A percentile compares a stretch with the other conserved stretches of the same genome.
Evolutionary conservation across 1,140 invertebrate genomes (phyloP).

Genomic region (Melanaphis sacchari): DNA sequence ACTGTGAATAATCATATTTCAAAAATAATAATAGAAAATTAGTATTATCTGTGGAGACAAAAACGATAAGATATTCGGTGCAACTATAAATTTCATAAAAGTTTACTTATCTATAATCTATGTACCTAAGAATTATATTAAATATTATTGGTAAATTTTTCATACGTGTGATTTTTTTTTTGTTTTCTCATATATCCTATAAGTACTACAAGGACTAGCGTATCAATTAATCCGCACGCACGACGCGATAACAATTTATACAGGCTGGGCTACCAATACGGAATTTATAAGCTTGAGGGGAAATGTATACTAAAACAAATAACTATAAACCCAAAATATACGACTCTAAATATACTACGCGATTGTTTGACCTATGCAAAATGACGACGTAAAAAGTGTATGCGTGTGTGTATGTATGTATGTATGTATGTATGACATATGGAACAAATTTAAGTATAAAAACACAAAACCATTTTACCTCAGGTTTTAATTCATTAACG

Average conservation of each 20-base stretch:
- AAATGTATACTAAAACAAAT: neutral
- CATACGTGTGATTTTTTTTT: neutral
- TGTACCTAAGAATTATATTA: neutral
- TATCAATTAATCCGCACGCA: constrained; percentile 1
- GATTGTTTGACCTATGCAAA: neutral
- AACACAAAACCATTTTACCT: neutral
- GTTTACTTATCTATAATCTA: neutral
- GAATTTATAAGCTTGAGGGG: neutral
- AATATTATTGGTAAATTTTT: neutral
- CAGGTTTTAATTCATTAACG: constrained; percentile 5
- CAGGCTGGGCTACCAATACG: neutral
- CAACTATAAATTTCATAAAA: neutral
- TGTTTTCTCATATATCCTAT: neutral
- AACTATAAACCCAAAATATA: too few relatives aligned
- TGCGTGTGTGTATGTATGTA: too few relatives aligned
- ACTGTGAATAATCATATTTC: neutral
- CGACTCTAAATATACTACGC: too few relatives aligned
- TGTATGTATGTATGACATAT: too few relatives aligned
- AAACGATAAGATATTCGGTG: neutral
- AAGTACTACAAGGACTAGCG: neutral
- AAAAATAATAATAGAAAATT: neutral
- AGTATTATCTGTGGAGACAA: neutral
- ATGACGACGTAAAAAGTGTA: neutral
- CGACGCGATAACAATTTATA: neutral
- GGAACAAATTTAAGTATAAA: neutral